phyloP scores from a whole-genome alignment of 1,140 invertebrate species.

The Cyphomyrmex costatus region DNA sequence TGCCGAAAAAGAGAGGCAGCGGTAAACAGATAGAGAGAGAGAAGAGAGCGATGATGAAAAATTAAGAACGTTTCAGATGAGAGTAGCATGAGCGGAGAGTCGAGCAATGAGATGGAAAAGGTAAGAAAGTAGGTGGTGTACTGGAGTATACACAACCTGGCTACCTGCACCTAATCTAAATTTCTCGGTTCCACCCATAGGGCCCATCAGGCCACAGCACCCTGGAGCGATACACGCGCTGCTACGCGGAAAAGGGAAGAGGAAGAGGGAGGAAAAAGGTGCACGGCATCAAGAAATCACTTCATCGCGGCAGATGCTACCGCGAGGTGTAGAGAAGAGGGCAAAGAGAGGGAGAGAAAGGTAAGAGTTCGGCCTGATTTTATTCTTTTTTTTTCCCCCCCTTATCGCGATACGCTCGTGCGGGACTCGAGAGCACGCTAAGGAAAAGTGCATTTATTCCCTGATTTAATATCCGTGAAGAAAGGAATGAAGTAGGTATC shows the following conservation, averaged over 20 bases:
- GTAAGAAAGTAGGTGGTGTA: constrained; percentile 56
- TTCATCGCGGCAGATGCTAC: constrained; percentile 81
- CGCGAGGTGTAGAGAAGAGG: constrained; percentile 46
- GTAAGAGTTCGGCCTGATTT: constrained; percentile 33
- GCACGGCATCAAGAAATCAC: constrained; percentile 78
- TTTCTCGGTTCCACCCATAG: constrained; percentile 65
- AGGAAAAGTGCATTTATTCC: constrained; percentile 70
- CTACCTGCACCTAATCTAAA: constrained; percentile 72
- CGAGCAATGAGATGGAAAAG: background rate
- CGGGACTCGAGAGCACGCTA: constrained; percentile 16
- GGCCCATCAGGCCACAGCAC: constrained; percentile 43
- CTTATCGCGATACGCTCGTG: constrained; percentile 38
- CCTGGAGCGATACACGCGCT: constrained; percentile 63
- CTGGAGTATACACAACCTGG: constrained; percentile 5
- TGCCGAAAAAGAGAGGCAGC: constrained; percentile 2
- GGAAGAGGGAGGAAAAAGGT: constrained; percentile 65
- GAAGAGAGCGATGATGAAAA: constrained; percentile 19
- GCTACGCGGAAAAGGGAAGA: constrained; percentile 36
- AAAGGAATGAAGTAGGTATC: background rate
- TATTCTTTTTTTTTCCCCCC: background rate
- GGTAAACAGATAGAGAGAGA: no score
- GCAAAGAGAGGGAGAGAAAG: constrained; percentile 54
- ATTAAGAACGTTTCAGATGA: background rate
- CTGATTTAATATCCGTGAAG: constrained; percentile 51
- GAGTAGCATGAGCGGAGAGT: background rate